These are phyloP conservation scores for Actenoides hombroni DNA, from an alignment of 2,113 vertebrate genomes.

Conservation along the genomic window DNA sequence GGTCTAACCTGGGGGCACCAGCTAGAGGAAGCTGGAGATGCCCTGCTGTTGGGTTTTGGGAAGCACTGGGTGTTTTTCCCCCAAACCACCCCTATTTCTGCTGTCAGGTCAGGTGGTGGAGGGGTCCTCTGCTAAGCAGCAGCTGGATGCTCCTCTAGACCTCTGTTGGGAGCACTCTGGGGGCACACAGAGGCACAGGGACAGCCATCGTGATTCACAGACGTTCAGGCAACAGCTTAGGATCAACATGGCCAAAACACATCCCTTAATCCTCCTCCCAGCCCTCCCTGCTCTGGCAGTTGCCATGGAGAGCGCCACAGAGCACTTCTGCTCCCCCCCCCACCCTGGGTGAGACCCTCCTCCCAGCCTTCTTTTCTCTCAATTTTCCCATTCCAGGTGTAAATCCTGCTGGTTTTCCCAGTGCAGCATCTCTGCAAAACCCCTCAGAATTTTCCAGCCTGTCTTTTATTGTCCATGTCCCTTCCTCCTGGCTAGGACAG, in stretches of 20 bases:
- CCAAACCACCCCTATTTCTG: background rate
- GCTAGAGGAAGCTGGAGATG: background rate
- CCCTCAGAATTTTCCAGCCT: background rate
- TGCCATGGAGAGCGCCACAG: background rate
- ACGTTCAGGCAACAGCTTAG: background rate
- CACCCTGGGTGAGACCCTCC: background rate
- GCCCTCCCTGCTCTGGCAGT: background rate
- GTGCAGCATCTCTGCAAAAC: fast-evolving
- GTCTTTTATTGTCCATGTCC: background rate
- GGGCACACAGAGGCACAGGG: background rate
- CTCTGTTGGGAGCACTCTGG: fast-evolving
- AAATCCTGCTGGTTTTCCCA: background rate
- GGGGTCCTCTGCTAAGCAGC: background rate
- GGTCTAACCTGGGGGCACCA: fast-evolving
- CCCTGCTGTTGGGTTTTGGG: background rate
- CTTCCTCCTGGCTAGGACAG: background rate
- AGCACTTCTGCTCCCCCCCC: background rate
- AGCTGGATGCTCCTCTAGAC: background rate
- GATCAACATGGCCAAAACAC: background rate
- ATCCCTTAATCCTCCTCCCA: background rate
- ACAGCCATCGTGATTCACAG: background rate
- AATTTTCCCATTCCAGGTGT: background rate
- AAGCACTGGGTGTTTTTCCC: background rate
- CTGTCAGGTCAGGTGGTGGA: background rate
- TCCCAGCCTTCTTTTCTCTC: background rate